A percentile compares a stretch with the other conserved stretches of the same genome.
phyloP scores from a whole-genome alignment of 2,888 invertebrate genomes.

The Cheilosia impressa region DNA sequence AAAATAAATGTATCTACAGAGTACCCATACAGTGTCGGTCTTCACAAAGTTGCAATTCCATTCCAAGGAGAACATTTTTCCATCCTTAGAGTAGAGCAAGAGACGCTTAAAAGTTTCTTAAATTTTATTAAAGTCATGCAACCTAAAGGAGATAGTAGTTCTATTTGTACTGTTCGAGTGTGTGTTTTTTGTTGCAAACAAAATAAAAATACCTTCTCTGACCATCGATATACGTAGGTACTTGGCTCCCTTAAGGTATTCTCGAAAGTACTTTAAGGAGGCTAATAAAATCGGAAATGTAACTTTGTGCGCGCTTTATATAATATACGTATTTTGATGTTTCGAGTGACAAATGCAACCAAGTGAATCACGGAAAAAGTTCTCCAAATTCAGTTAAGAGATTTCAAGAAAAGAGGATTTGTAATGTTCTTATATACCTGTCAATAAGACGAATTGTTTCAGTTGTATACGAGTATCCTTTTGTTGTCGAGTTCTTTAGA shows the following conservation, averaged over 20 bases:
- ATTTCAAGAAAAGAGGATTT: constrained; percentile 47
- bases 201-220: not conserved
- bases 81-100: too few relatives aligned
- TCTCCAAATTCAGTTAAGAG: constrained; percentile 51
- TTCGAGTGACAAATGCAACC: constrained; percentile 44
- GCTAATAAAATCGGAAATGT: constrained; percentile 42
- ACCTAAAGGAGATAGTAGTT: too few relatives aligned
- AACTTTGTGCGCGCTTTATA: constrained; percentile 13
- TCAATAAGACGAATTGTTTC: constrained; percentile 58
- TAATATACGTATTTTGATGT: constrained; percentile 11
- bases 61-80: too few relatives aligned
- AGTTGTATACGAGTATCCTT: constrained; percentile 7
- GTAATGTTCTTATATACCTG: constrained; percentile 52
- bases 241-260: not conserved
- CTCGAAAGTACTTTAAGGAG: constrained; percentile 10
- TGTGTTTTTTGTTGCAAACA: too few relatives aligned
- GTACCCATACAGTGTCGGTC: too few relatives aligned
- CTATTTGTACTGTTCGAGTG: too few relatives aligned
- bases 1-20: too few relatives aligned
- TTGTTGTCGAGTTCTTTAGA: not conserved
- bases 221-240: not conserved
- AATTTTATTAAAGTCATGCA: too few relatives aligned
- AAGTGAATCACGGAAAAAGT: constrained; percentile 54
- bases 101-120: too few relatives aligned
- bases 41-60: too few relatives aligned